phyloP scores from a whole-genome alignment of 1,140 invertebrate species.

The Trichonephila clavipes region DNA sequence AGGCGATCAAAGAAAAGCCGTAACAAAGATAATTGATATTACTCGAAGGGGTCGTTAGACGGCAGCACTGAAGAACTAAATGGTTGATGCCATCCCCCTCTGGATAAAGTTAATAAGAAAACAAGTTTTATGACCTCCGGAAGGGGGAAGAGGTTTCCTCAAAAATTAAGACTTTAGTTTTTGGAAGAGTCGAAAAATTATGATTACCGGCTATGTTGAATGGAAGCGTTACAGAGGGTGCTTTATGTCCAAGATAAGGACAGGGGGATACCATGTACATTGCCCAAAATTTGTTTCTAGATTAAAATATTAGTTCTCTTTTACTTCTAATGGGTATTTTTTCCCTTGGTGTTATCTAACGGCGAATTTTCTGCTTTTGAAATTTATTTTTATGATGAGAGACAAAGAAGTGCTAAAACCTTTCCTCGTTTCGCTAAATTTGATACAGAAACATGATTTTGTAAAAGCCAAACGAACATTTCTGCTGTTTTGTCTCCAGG shows the following conservation, averaged over 20 bases:
- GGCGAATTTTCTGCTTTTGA: too few species aligned
- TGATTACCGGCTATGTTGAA: conserved; percentile 70
- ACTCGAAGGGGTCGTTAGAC: conserved; percentile 72
- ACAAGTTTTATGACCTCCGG: conserved; percentile 73
- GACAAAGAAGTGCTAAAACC: too few species aligned
- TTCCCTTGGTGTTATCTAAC: not conserved
- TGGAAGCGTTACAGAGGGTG: not conserved
- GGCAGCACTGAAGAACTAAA: conserved; percentile 75
- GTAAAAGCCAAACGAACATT: too few species aligned
- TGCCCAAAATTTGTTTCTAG: conserved; percentile 13
- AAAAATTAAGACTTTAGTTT: conserved; percentile 77
- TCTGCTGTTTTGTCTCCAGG: too few species aligned
- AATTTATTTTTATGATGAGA: too few species aligned
- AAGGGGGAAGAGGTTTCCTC: conserved; percentile 44
- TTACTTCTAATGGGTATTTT: not conserved
- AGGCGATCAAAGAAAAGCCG: conserved; percentile 72
- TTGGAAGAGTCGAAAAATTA: conserved; percentile 69
- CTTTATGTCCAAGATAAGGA: conserved; percentile 15
- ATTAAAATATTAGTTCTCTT: not conserved
- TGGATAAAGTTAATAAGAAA: conserved; percentile 77
- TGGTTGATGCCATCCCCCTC: conserved; percentile 71
- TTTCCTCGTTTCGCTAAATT: too few species aligned
- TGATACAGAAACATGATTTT: too few species aligned
- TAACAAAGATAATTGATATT: conserved; percentile 76
- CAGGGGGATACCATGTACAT: not conserved